Conservation (phyloP, 2,113 vertebrate genomes). For the Laticauda laticaudata region DNA sequence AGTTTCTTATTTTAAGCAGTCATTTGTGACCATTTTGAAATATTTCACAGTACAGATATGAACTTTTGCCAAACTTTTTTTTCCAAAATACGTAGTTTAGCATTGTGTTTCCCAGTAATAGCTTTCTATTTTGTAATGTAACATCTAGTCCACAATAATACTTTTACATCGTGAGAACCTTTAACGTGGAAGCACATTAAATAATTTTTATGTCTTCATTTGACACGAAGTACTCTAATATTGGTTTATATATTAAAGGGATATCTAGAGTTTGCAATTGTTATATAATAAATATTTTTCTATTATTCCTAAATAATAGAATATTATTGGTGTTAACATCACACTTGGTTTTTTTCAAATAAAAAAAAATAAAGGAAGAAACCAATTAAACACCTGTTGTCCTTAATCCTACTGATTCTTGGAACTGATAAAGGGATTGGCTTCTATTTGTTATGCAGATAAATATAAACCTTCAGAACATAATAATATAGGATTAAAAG, state of each 20-base stretch:
- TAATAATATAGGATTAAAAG: not conserved
- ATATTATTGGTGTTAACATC: not conserved
- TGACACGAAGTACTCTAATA: not conserved
- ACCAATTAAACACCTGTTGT: not conserved
- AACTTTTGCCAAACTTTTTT: not conserved
- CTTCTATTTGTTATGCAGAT: not conserved
- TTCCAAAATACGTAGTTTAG: not conserved
- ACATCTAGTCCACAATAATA: not conserved
- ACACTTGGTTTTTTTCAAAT: not conserved
- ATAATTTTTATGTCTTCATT: conserved; percentile 5
- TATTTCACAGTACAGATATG: not conserved
- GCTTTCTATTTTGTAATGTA: not conserved
- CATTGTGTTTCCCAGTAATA: not conserved
- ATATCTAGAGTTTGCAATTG: not conserved
- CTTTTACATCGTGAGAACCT: not conserved
- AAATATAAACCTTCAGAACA: not conserved
- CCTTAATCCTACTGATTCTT: not conserved
- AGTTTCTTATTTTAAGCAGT: conserved; percentile 5
- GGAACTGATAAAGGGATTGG: not conserved
- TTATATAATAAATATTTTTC: not conserved
- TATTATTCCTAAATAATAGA: not conserved
- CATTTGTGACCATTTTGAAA: not conserved
- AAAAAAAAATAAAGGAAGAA: not conserved
- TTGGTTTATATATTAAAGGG: conserved; percentile 5
- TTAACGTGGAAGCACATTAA: not conserved